Evolutionary conservation across 2,888 invertebrate genomes (phyloP), one percentile per base, ranked within the genome.

Genomic region (Gisinianus flammeolus): DNA sequence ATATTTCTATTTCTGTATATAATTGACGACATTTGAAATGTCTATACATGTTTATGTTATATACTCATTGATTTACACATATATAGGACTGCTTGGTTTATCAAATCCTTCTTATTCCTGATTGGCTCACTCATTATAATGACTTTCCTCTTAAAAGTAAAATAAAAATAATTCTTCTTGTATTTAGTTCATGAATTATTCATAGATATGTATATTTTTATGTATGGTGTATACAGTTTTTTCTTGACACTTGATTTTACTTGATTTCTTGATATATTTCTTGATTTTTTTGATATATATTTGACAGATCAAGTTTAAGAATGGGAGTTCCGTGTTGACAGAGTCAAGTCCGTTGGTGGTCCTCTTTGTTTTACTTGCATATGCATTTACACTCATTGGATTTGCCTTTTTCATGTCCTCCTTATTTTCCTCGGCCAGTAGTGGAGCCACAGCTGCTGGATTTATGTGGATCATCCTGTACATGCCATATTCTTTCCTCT

Each of bases 61-160:
- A n/a, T n/a, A n/a, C n/a, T n/a, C n/a, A n/a, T n/a, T n/a, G n/a
- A n/a, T n/a, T n/a, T n/a, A n/a, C n/a, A n/a, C n/a, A n/a, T 95
- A 82, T 92, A 95, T 85, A 96, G 96, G 95, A 86, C 90, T 0
- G 94, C 94, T 2, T 95, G 95, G 94, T 95, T 94, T 87, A 88
- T 91, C 66, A 93, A 94, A 86, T 92, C 92, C 76, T 91, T 94
- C 82, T 83, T 92, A 2, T 91, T 92, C 85, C 88, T 93, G 76
- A 83, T 91, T 0, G 86, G 93, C 54, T 90, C 62, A n/a, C 24
- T 72, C 30, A 35, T 72, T 8, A n/a, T 72, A 12, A 24, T 72
- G n/a, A 72, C 72, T 4, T 12, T 72, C 6, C 62, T 72, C 6
- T n/a, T 58, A 2, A 72, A 72, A 30, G 72, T 67, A 30, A 31